These are phyloP conservation scores for Empis stercorea DNA, from an alignment of 2,888 invertebrate species.

Conservation along the genomic window DNA sequence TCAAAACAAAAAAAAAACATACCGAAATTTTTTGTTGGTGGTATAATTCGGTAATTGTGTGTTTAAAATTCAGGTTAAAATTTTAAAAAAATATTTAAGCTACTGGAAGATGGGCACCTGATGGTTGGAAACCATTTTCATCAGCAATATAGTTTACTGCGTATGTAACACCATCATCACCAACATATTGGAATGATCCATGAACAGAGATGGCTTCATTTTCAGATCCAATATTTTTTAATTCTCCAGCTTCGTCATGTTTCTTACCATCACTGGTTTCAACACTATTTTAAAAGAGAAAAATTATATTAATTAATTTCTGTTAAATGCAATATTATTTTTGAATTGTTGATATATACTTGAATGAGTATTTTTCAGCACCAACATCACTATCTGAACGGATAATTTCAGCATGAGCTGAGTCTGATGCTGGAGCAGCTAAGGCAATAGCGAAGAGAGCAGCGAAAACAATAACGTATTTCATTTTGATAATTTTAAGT, in stretches of 20 bases:
- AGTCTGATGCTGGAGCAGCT: slow-evolving; percentile 18
- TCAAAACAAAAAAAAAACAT: too few species aligned
- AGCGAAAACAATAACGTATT: slow-evolving; percentile 28
- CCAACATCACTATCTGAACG: slow-evolving; percentile 43
- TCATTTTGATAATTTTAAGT: slow-evolving; percentile 21
- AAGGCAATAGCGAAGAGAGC: slow-evolving; percentile 24
- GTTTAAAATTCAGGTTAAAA: too few species aligned
- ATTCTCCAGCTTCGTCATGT: slow-evolving; percentile 39
- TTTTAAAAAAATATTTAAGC: slow-evolving; percentile 10
- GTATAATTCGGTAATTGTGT: neutral
- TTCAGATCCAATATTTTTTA: slow-evolving; percentile 42
- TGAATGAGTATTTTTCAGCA: slow-evolving; percentile 39
- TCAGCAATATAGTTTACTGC: slow-evolving; percentile 39
- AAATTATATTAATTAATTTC: too few species aligned
- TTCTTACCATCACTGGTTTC: slow-evolving; percentile 41
- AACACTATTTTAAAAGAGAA: slow-evolving; percentile 13
- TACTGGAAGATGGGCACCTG: slow-evolving; percentile 38
- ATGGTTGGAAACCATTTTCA: slow-evolving; percentile 37
- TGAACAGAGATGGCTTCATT: slow-evolving; percentile 39
- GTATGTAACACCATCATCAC: slow-evolving; percentile 44
- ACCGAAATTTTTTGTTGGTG: neutral
- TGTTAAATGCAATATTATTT: too few species aligned
- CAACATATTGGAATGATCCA: slow-evolving; percentile 42
- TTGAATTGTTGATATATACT: too few species aligned
- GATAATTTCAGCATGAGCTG: slow-evolving; percentile 40